Evolutionary conservation across 2,113 vertebrate genomes (phyloP), one percentile per base, ranked within the genome.

Genomic region (Circaetus gallicus): DNA sequence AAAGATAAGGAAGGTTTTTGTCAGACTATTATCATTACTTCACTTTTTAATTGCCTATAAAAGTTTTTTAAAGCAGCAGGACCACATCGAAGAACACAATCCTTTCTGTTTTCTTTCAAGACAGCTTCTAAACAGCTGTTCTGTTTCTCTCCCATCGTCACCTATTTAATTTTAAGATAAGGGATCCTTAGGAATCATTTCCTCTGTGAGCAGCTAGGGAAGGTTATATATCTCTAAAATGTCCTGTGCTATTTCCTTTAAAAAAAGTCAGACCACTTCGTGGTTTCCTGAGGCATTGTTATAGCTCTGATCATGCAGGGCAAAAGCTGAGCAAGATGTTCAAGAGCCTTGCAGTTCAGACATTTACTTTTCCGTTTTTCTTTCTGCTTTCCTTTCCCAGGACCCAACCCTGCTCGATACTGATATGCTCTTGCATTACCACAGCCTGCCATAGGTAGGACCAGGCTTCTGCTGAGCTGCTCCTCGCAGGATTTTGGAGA

Each of bases 121-220:
- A 45, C 79, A 83, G 43, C 43, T 76, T 93, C 94, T 82, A 79
- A 91, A 89, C 97, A 96, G 95, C 92, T 97, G 95, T 86, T 93
- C 94, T 94, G 58, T 77, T 94, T 97, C 94, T 96, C 81, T 94
- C 92, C 84, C 74, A 92, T 97, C 85, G 13, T 87, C 95, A 97
- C 93, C 96, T 95, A 92, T 97, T 97, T 91, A 93, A 96, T 97
- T 96, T 87, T 91, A 87, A 96, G 94, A 97, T 96, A 95, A 95
- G 58, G 40, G 58, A 97, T 85, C 50, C 91, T 95, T 79, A 92
- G 81, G 94, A 96, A 89, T 92, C 36, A 92, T 95, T 97, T 97
- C 94, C 95, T 95, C 58, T 79, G 66, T 77, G 70, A 94, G 91
- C 69, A 93, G 82, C 82, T 90, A 93, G 45, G 55, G 86, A 80